phyloP scores from a whole-genome alignment of 1,140 invertebrate genomes.

The Arion vulgaris region DNA sequence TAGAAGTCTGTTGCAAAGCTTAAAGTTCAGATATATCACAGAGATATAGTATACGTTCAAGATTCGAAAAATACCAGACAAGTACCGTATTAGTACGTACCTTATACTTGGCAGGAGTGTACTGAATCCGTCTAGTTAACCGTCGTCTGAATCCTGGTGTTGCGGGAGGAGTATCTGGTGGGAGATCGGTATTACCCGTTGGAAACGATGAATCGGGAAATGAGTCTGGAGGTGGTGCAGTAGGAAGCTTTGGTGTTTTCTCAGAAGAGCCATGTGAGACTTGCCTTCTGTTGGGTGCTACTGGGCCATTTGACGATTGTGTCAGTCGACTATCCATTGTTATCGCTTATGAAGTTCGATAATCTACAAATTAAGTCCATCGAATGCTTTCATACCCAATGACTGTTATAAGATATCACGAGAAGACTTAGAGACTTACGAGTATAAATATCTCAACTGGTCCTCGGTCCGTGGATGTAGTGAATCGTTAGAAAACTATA shows the following conservation, averaged over 20 bases:
- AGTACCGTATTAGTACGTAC: too few species aligned
- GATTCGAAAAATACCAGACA: too few species aligned
- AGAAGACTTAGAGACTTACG: too few species aligned
- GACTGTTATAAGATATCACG: too few species aligned
- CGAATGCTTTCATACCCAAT: too few species aligned
- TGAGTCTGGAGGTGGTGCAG: neutral
- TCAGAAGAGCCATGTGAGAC: neutral
- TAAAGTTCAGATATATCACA: too few species aligned
- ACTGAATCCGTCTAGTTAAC: conserved; percentile 16
- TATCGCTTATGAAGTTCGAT: neutral
- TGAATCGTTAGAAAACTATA: too few species aligned
- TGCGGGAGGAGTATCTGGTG: neutral
- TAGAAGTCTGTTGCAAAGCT: too few species aligned
- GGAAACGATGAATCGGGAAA: neutral
- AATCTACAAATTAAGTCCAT: neutral
- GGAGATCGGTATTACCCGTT: neutral
- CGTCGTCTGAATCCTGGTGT: conserved; percentile 10
- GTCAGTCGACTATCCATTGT: neutral
- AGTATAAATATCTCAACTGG: too few species aligned
- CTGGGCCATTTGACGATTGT: neutral
- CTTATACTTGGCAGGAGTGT: conserved; percentile 32
- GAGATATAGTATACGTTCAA: too few species aligned
- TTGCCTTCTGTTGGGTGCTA: neutral
- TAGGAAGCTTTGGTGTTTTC: neutral
- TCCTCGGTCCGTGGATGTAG: too few species aligned